Evolutionary conservation across 2,888 invertebrate genomes (phyloP), one percentile per base, ranked within the genome.

Genomic region (Kuschelorhynchus macadamiae): DNA sequence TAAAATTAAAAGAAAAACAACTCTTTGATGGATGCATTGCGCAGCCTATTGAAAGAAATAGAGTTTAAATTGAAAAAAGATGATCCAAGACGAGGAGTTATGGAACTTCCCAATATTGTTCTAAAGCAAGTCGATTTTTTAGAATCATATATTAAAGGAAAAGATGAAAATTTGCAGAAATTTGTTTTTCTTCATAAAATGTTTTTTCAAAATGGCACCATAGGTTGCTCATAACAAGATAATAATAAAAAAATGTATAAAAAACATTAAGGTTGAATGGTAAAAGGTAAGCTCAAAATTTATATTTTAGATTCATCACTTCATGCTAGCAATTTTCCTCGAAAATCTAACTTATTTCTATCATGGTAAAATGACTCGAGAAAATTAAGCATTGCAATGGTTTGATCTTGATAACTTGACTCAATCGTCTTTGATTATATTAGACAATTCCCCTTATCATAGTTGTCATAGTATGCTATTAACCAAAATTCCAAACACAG

Each of bases 381-480:
- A 55, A 39, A 61, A 61, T 14, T n/a, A n/a, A n/a, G n/a, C n/a
- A n/a, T n/a, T n/a, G n/a, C n/a, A n/a, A n/a, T n/a, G n/a, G n/a
- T n/a, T n/a, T n/a, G n/a, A 49, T 65, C 25, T 18, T 65, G n/a
- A 32, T 39, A 67, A 67, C 17, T 46, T 68, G 12, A 11, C 14
- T 1, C 14, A 55, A 11, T 53, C 47, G 1, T 56, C 39, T 17
- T 7, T 67, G 39, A 49, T 56, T 41, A 32, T 55, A 17, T 11
- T 62, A 33, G 67, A 67, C 14, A 67, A 55, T 63, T 62, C 67
- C 8, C 44, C 67, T n/a, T 63, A 57, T n/a, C n/a, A n/a, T n/a
- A n/a, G n/a, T n/a, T n/a, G n/a, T 53, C 53, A 61, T 17, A 67
- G 55, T 20, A 55, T 53, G 61, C 11, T 62, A 36, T n/a, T 61